Percentiles rank a stretch among this genome's conserved stretches.
Evolutionary conservation across 2,888 invertebrate genomes (phyloP).

Genomic region (Andrena marginata): DNA sequence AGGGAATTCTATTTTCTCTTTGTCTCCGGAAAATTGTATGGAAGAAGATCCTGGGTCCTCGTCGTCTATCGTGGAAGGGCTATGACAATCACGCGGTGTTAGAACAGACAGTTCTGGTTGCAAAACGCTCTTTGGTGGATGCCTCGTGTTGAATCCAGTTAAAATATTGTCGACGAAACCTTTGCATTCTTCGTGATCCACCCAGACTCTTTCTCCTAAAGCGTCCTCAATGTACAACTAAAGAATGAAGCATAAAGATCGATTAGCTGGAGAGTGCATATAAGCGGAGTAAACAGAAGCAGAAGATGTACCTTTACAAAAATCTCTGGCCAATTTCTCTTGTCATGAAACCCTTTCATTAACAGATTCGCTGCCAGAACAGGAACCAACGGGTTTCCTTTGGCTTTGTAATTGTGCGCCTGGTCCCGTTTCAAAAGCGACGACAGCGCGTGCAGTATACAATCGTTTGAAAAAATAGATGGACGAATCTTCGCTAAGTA

Average conservation of each 20-base stretch:
- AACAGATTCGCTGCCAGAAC: conserved; percentile 94
- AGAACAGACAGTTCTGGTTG: conserved; percentile 86
- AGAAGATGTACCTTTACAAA: conserved; percentile 91
- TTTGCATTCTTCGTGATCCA: conserved; percentile 96
- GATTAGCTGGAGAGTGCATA: conserved; percentile 11
- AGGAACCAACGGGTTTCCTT: conserved; percentile 92
- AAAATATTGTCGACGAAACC: conserved; percentile 96
- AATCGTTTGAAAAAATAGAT: conserved; percentile 91
- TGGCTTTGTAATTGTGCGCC: conserved; percentile 90
- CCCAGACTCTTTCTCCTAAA: conserved; percentile 96
- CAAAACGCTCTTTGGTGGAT: conserved; percentile 90
- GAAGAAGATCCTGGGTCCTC: conserved; percentile 80
- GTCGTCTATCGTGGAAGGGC: conserved; percentile 83
- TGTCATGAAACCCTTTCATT: conserved; percentile 92
- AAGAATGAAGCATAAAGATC: conserved; percentile 59
- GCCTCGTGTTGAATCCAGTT: conserved; percentile 93
- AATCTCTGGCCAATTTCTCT: conserved; percentile 95
- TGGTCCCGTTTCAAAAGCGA: conserved; percentile 93
- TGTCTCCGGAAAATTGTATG: conserved; percentile 77
- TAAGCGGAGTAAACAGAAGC: background rate
- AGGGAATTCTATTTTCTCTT: conserved; percentile 84
- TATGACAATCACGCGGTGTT: conserved; percentile 81
- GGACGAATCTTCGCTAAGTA: conserved; percentile 93
- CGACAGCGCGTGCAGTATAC: conserved; percentile 92
- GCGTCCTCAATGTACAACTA: conserved; percentile 97